Evolutionary conservation across 2,113 vertebrate genomes (phyloP).

Genomic region (Pitta sordida): DNA sequence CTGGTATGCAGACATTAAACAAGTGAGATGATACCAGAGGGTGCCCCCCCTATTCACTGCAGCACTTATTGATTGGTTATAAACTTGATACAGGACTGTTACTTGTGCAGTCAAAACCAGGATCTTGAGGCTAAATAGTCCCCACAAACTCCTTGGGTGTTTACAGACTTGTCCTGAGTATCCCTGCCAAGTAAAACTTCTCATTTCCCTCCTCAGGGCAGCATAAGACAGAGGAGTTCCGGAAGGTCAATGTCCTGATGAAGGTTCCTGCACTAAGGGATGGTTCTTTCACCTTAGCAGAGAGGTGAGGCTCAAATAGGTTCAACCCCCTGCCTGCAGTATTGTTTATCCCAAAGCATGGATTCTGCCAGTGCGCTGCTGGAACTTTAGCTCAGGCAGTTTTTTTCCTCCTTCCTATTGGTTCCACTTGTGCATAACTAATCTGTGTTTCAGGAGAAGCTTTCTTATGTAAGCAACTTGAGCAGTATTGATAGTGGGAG

Average conservation of each 20-base stretch:
- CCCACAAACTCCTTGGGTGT: not conserved
- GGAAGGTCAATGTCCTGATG: conserved; percentile 73
- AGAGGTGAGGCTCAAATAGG: conserved; percentile 76
- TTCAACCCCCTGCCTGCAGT: not conserved
- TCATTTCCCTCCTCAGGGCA: conserved; percentile 68
- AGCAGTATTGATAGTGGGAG: not conserved
- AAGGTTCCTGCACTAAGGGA: conserved; percentile 84
- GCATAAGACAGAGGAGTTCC: conserved; percentile 78
- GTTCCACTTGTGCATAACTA: not conserved
- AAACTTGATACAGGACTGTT: not conserved
- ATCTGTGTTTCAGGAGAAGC: not conserved
- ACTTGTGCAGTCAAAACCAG: not conserved
- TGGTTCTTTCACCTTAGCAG: conserved; percentile 81
- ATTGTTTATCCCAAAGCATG: not conserved
- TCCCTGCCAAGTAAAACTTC: not conserved
- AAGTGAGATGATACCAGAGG: not conserved
- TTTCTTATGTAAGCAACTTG: not conserved
- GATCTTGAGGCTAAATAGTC: not conserved
- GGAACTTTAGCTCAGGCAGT: not conserved
- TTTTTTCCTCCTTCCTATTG: not conserved
- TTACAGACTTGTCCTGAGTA: not conserved
- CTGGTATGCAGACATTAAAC: not conserved
- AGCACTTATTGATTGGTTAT: not conserved
- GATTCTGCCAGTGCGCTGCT: not conserved
- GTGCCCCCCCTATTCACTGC: not conserved